Evolutionary conservation across 2,797 vertebrate genomes (phyloP).

Genomic region (Chanos chanos): DNA sequence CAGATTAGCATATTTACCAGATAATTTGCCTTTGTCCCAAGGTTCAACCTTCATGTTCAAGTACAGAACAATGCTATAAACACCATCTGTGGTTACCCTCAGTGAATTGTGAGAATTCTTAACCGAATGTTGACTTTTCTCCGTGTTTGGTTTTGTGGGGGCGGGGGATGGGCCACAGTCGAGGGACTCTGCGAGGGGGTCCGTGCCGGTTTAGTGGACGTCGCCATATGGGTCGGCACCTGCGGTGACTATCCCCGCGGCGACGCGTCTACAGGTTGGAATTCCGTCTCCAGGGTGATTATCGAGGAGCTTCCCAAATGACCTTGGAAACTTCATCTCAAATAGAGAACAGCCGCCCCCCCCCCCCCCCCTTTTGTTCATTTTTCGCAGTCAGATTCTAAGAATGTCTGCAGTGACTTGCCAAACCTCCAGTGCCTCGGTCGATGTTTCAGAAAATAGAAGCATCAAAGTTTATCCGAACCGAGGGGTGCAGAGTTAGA

Average conservation of each 20-base stretch:
- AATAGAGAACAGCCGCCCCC: not conserved
- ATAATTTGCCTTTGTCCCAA: too few relatives aligned
- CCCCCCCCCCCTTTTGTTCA: not conserved
- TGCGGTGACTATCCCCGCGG: constrained; percentile 81
- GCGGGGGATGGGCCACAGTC: constrained; percentile 68
- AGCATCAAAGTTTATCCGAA: too few relatives aligned
- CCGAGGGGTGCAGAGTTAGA: too few relatives aligned
- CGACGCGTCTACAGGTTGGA: constrained; percentile 87
- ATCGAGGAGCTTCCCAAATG: constrained; percentile 84
- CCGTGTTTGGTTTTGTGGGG: not conserved
- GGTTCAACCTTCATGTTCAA: too few relatives aligned
- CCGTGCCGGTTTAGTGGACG: constrained; percentile 74
- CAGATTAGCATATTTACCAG: too few relatives aligned
- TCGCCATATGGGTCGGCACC: constrained; percentile 83
- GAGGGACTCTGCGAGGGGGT: constrained; percentile 85
- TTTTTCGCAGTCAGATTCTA: too few relatives aligned
- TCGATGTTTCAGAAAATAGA: too few relatives aligned
- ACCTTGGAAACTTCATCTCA: constrained; percentile 15
- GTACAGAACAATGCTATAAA: too few relatives aligned
- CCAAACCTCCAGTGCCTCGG: too few relatives aligned
- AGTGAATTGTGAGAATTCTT: too few relatives aligned
- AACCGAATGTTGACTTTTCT: not conserved
- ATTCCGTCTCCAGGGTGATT: constrained; percentile 83
- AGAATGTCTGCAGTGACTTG: too few relatives aligned
- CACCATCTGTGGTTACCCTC: too few relatives aligned